Percentiles rank a stretch among this genome's conserved stretches.
Evolutionary conservation across 2,888 invertebrate species (phyloP).

Genomic region (Tetramorium bicarinatum): DNA sequence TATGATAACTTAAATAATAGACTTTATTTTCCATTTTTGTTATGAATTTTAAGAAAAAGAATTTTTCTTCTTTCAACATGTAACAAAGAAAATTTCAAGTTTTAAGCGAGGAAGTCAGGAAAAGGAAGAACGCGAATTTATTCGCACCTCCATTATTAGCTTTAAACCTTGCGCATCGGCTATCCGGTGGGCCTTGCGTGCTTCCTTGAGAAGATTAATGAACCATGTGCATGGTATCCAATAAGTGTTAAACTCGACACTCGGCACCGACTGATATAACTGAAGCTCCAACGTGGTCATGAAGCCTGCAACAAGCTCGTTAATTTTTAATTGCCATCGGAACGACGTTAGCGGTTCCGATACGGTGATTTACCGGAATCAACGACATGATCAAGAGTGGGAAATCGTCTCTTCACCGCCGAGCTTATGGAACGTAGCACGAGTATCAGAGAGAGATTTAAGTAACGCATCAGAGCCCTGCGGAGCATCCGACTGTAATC

Average conservation of each 20-base stretch:
- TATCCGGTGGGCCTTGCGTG: constrained; percentile 87
- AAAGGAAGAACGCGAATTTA: neutral
- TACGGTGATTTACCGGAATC: constrained; percentile 86
- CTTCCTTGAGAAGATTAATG: constrained; percentile 88
- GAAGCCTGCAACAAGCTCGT: constrained; percentile 86
- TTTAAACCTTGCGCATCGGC: constrained; percentile 88
- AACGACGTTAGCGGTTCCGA: neutral
- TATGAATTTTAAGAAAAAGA: neutral
- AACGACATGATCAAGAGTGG: constrained; percentile 88
- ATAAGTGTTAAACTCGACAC: constrained; percentile 89
- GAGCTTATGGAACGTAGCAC: constrained; percentile 89
- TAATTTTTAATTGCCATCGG: constrained; percentile 37
- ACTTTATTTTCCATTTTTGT: constrained; percentile 12
- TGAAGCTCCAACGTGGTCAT: constrained; percentile 88
- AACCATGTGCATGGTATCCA: constrained; percentile 91
- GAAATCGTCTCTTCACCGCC: constrained; percentile 88
- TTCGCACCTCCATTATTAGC: constrained; percentile 88
- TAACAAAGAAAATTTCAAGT: neutral
- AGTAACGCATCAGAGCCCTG: constrained; percentile 89
- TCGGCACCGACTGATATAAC: constrained; percentile 88
- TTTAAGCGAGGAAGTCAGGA: neutral
- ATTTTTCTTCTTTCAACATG: neutral
- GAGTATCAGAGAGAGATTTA: constrained; percentile 89
- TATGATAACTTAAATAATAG: neutral
- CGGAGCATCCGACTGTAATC: constrained; percentile 88